Evolutionary conservation across 2,888 invertebrate genomes (phyloP).

Genomic region (Cantharis nigra): DNA sequence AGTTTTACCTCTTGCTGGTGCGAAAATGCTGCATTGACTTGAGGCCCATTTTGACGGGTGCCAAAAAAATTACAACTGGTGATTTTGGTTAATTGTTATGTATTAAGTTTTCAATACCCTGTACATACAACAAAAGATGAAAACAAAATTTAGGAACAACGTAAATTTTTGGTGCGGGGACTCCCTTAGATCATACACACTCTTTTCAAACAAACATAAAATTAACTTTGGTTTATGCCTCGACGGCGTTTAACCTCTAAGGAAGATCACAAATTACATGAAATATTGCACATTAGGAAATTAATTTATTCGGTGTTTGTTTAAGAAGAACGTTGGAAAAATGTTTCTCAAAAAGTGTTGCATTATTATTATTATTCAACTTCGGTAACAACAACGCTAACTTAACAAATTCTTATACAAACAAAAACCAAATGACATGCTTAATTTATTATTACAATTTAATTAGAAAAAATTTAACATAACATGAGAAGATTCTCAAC

Average conservation of each 20-base stretch:
- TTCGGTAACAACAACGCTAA: slow-evolving; percentile 31
- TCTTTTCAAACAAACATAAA: not conserved
- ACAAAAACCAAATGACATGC: slow-evolving; percentile 23
- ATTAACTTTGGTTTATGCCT: not conserved
- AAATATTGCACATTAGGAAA: not conserved
- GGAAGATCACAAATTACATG: not conserved
- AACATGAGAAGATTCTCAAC: not conserved
- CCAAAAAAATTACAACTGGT: not conserved
- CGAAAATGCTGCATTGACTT: not conserved
- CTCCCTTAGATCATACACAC: not conserved
- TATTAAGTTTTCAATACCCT: not conserved
- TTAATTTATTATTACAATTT: slow-evolving; percentile 19
- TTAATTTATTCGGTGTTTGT: not conserved
- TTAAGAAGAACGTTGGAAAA: not conserved
- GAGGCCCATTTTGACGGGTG: not conserved
- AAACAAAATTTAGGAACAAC: not conserved
- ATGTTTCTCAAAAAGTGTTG: not conserved
- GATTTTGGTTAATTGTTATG: not conserved
- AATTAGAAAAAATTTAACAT: slow-evolving; percentile 12
- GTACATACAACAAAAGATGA: not conserved
- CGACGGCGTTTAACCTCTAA: not conserved
- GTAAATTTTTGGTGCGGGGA: not conserved
- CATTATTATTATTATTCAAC: slow-evolving; percentile 22
- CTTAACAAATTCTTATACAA: slow-evolving; percentile 25
- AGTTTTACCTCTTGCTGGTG: too few species aligned